Evolutionary conservation across 2,797 vertebrate genomes (phyloP).

Genomic region (Tadarida brasiliensis): DNA sequence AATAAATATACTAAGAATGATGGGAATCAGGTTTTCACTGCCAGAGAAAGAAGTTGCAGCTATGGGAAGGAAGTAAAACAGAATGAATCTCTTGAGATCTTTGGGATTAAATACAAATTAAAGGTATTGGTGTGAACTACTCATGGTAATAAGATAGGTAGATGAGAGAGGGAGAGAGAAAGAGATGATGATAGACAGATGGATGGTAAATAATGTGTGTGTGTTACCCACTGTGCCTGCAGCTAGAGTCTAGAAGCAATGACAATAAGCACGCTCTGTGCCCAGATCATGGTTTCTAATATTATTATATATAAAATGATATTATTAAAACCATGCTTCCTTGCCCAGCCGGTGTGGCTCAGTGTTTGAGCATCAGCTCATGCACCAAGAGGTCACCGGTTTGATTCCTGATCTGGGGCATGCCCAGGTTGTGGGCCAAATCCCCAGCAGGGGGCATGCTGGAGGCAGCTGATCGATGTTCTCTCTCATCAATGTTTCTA

Average conservation of each 20-base stretch:
- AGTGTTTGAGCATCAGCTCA: too few species aligned
- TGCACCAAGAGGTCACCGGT: too few species aligned
- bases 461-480: too few species aligned
- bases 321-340: too few species aligned
- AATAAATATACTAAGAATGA: not conserved
- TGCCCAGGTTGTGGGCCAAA: too few species aligned
- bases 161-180: too few species aligned
- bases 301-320: not conserved
- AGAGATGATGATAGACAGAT: not conserved
- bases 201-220: not conserved
- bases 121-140: not conserved
- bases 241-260: not conserved
- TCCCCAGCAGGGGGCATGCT: too few species aligned
- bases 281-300: not conserved
- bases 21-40: not conserved
- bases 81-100: not conserved
- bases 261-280: not conserved
- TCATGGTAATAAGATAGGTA: not conserved
- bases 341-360: too few species aligned
- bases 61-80: not conserved
- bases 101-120: not conserved
- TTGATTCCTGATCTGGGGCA: too few species aligned
- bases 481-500: too few species aligned
- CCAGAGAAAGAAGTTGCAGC: not conserved
- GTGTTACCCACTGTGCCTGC: not conserved